Conservation (phyloP, 1,140 invertebrate genomes). For the Contarinia nasturtii region DNA sequence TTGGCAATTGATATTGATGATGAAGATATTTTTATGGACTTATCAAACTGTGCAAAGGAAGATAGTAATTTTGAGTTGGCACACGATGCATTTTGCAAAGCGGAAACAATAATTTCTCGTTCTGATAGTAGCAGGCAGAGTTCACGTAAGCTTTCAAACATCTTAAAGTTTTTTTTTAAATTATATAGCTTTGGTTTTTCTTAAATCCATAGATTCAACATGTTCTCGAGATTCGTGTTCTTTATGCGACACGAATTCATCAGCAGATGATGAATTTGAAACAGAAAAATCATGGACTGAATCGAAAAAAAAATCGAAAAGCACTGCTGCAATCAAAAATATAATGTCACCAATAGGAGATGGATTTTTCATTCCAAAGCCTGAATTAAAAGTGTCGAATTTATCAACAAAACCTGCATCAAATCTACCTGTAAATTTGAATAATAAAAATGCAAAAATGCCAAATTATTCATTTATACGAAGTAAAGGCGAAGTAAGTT, state of each 20-base stretch:
- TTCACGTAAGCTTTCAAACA: slow-evolving; percentile 3
- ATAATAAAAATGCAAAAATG: neutral
- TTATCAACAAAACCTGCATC: neutral
- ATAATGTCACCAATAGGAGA: slow-evolving; percentile 19
- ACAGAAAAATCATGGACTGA: neutral
- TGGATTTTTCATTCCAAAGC: slow-evolving; percentile 23
- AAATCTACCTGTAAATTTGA: neutral
- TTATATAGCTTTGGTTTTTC: slow-evolving; percentile 27
- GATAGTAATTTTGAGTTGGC: slow-evolving; percentile 49
- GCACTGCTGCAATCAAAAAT: slow-evolving; percentile 20
- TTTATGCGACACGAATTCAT: neutral
- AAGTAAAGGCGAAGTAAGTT: neutral
- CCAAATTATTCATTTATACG: neutral
- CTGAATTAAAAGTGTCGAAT: slow-evolving; percentile 10
- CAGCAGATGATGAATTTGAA: neutral
- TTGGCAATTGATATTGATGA: slow-evolving; percentile 67
- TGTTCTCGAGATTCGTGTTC: neutral
- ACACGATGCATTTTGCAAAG: slow-evolving; percentile 51
- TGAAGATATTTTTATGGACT: slow-evolving; percentile 67
- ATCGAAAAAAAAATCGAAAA: slow-evolving; percentile 6
- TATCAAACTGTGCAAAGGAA: slow-evolving; percentile 55
- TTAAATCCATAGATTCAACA: slow-evolving; percentile 5
- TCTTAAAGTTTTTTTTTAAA: slow-evolving; percentile 2
- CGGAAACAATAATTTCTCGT: slow-evolving; percentile 38
- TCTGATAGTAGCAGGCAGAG: slow-evolving; percentile 28